Base-by-base conservation (phyloP, 35 echinoderm and acorn worm species). In the Lytechinus pictus region DNA sequence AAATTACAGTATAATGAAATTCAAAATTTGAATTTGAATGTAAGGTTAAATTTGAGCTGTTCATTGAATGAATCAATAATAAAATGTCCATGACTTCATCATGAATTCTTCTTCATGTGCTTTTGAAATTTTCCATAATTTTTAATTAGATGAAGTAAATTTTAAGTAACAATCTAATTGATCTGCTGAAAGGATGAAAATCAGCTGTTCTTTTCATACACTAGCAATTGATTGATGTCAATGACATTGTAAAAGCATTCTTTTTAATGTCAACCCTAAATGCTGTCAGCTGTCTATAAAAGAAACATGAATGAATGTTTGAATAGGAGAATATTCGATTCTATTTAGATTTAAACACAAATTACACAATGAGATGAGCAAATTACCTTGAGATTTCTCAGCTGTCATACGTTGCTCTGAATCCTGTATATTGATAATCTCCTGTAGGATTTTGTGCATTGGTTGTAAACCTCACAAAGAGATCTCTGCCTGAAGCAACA, bases 401-500 rank as follows among this genome's bases (percentile, higher is more conserved):
- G 92, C 92, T 93, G 52, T 57, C 54, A n/a, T 57, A 93, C 1
- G 27, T 57, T 16, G 92, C 92, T 93, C 92, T 93, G 92, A 93
- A 93, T 53, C 92, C 92, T n/a, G 92, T 93, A n/a, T 93, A 93
- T 5, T 55, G 52, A 54, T 53, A 93, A 24, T 19, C 53, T 14
- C 92, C 92, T 55, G 92, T n/a, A 27, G 92, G 92, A 24, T 93
- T 93, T 57, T 93, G 94, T 87, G 24, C 71, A 52, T 88, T 88
- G 3, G 72, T 95, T 19, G 56, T 88, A 95, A 96, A 96, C 29
- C 95, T 53, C 8, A 96, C 90, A 52, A 96, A 94, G 27, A 96
- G 14, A 27, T 87, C 93, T 6, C 95, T 55, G 51, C 95, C 95
- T 52, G 29, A 13, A 24, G 55, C 95, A 94, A 21, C 27, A 24